These are phyloP conservation scores for Hypomecis atomaria DNA, from an alignment of 2,888 invertebrate genomes.

Conservation along the genomic window DNA sequence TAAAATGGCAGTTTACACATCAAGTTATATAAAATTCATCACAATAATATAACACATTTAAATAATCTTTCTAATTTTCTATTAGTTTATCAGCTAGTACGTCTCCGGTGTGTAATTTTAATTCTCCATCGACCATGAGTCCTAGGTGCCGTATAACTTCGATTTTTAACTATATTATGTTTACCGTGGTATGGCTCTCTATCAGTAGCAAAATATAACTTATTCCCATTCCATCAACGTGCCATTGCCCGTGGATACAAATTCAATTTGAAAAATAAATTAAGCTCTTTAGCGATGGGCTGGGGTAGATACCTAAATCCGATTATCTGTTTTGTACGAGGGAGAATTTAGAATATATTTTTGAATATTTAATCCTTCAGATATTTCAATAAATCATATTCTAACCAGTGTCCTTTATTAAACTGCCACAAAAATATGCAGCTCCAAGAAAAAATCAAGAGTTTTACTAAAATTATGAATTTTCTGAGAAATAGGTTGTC, in stretches of 20 bases:
- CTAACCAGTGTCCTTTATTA: background rate
- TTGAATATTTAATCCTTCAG: conserved; percentile 7
- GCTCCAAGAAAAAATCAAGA: too few relatives aligned
- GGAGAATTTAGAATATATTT: conserved; percentile 17
- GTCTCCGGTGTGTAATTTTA: too few relatives aligned
- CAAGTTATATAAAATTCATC: too few relatives aligned
- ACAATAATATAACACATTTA: too few relatives aligned
- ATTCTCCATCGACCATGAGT: too few relatives aligned
- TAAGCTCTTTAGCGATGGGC: conserved; percentile 43
- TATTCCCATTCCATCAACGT: conserved; percentile 46
- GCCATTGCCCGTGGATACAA: conserved; percentile 37
- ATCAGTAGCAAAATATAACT: conserved; percentile 34
- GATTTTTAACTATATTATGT: too few relatives aligned
- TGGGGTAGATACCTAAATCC: conserved; percentile 33
- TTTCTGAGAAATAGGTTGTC: too few relatives aligned
- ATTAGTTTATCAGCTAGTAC: too few relatives aligned
- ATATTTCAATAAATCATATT: conserved; percentile 1
- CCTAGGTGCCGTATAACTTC: too few relatives aligned
- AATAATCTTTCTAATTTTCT: too few relatives aligned
- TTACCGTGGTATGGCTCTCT: conserved; percentile 2
- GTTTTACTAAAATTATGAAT: too few relatives aligned
- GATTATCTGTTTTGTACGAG: conserved; percentile 33
- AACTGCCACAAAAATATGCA: background rate
- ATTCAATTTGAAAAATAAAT: conserved; percentile 52
- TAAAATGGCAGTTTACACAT: too few relatives aligned